Evolutionary conservation across 2,113 vertebrate genomes (phyloP).

Genomic region (Podarcis raffonei): DNA sequence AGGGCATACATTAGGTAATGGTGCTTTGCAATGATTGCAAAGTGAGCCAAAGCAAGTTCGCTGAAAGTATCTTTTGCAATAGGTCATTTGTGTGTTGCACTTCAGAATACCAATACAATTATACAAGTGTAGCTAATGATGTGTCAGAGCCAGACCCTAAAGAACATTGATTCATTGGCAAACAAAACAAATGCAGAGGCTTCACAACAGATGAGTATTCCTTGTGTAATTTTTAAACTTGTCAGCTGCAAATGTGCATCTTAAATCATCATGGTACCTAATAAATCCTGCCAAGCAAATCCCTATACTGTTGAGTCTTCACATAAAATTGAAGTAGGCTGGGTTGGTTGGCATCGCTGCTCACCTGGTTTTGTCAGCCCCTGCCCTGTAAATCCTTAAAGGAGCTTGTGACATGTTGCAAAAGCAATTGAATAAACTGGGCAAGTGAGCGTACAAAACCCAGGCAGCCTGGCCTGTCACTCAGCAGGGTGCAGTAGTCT

Average conservation of each 20-base stretch:
- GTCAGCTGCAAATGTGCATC: not conserved
- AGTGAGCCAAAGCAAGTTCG: slow-evolving; percentile 36
- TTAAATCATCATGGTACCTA: slow-evolving; percentile 35
- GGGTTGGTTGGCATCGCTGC: not conserved
- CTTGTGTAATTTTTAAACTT: slow-evolving; percentile 8
- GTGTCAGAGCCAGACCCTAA: not conserved
- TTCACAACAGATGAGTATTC: not conserved
- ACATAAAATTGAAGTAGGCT: not conserved
- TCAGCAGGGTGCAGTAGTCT: not conserved
- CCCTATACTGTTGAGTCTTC: slow-evolving; percentile 8
- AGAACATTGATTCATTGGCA: slow-evolving; percentile 3
- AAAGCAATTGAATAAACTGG: not conserved
- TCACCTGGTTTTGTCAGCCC: not conserved
- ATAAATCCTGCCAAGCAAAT: slow-evolving; percentile 34
- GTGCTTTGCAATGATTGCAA: slow-evolving; percentile 26
- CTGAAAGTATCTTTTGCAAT: slow-evolving; percentile 6
- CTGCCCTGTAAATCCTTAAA: not conserved
- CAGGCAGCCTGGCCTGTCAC: not conserved
- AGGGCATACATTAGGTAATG: slow-evolving; percentile 28
- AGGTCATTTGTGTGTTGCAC: not conserved
- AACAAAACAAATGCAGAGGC: not conserved
- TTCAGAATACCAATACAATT: not conserved
- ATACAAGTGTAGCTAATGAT: slow-evolving; percentile 9
- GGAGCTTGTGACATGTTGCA: not conserved
- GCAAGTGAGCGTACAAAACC: not conserved